Conservation (phyloP, 2,797 vertebrate genomes). For the Enteromius afrohamiltoni region DNA sequence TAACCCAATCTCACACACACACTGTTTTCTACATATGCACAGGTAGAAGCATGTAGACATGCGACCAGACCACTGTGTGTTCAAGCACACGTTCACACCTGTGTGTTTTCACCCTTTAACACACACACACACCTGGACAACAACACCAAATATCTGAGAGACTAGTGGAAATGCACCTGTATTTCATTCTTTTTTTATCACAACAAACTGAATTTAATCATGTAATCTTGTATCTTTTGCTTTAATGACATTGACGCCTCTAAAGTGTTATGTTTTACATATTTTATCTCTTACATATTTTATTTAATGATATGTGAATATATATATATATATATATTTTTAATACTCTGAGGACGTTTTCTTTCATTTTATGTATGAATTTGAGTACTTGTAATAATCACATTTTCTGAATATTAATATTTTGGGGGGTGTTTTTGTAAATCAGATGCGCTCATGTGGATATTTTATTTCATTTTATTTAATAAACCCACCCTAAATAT, state of each 20-base stretch:
- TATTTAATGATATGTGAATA: too few species aligned
- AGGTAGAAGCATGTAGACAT: constrained; percentile 56
- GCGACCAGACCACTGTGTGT: constrained; percentile 35
- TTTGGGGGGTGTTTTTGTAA: neutral
- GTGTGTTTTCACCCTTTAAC: neutral
- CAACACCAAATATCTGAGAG: neutral
- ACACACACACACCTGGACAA: neutral
- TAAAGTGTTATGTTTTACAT: neutral
- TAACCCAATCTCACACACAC: constrained; percentile 68
- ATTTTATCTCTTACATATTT: too few species aligned
- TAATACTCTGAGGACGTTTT: too few species aligned
- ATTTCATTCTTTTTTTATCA: neutral
- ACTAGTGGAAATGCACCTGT: neutral
- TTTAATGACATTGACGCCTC: neutral
- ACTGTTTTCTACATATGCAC: constrained; percentile 20
- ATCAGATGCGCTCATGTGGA: neutral
- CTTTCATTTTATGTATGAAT: too few species aligned
- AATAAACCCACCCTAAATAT: neutral
- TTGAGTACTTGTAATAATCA: too few species aligned
- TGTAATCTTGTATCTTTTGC: neutral
- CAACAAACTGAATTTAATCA: neutral
- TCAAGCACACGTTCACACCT: constrained; percentile 44
- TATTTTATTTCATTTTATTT: neutral
- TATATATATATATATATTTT: too few species aligned
- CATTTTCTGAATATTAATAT: too few species aligned